Evolutionary conservation across 2,888 invertebrate species (phyloP).

Genomic region (Eremobia ochroleuca): DNA sequence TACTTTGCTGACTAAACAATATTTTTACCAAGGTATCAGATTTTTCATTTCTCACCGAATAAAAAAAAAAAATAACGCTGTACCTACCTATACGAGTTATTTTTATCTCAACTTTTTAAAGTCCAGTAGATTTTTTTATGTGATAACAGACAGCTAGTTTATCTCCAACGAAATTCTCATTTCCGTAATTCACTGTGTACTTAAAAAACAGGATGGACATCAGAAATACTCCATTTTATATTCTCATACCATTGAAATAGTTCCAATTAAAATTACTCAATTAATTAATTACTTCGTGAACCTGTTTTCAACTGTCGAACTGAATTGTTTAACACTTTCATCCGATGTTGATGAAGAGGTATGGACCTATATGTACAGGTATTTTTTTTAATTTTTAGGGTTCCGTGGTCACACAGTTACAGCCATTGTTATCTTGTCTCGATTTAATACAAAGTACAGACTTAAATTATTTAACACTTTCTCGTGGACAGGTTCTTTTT

Average conservation of each 20-base stretch:
- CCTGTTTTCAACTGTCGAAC: slow-evolving; percentile 42
- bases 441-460: too few species aligned
- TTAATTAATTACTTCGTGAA: slow-evolving; percentile 60
- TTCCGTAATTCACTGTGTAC: slow-evolving; percentile 32
- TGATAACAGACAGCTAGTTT: not conserved
- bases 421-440: not conserved
- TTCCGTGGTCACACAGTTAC: not conserved
- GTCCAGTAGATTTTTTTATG: not conserved
- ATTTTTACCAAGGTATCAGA: too few species aligned
- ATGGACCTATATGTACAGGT: not conserved
- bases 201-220: slow-evolving; percentile 16
- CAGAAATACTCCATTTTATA: slow-evolving; percentile 25
- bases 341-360: slow-evolving; percentile 39
- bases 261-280: slow-evolving; percentile 62
- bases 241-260: slow-evolving; percentile 35
- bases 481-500: too few species aligned
- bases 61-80: too few species aligned
- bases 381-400: slow-evolving; percentile 2
- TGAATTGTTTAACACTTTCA: slow-evolving; percentile 56
- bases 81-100: too few species aligned
- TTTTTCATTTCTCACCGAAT: too few species aligned
- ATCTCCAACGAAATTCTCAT: slow-evolving; percentile 24
- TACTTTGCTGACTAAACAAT: too few species aligned
- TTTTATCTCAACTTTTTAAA: not conserved
- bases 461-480: too few species aligned